phyloP scores from a whole-genome alignment of 2,888 invertebrate species.

The Caenorhabditis sp. region DNA sequence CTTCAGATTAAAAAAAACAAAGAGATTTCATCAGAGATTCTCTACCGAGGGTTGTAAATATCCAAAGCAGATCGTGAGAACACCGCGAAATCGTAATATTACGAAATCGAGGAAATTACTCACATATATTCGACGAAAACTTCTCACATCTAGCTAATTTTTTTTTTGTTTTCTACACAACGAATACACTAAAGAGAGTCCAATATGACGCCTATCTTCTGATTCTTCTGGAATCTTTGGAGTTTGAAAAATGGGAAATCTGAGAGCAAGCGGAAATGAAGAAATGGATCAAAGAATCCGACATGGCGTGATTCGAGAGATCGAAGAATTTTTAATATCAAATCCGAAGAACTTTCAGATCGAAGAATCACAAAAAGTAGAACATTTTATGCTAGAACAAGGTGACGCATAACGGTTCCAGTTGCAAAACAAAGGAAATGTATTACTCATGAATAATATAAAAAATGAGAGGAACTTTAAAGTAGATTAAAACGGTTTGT shows the following conservation, averaged over 20 bases:
- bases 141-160: constrained; percentile 4
- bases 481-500: constrained; percentile 22
- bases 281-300: constrained; percentile 4
- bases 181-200: neutral
- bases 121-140: constrained; percentile 6
- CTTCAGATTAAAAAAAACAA: neutral
- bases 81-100: constrained; percentile 1
- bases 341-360: constrained; percentile 4
- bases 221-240: neutral
- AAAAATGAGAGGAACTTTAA: neutral
- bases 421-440: neutral
- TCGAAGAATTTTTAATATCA: neutral
- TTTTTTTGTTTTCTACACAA: neutral
- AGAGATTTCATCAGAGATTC: constrained; percentile 31
- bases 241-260: neutral
- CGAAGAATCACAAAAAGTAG: neutral
- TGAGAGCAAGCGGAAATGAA: neutral
- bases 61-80: constrained; percentile 35
- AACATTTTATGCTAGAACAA: neutral
- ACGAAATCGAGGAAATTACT: constrained; percentile 17
- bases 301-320: constrained; percentile 5
- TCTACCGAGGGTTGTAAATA: neutral
- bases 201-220: neutral
- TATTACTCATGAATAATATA: constrained; percentile 10
- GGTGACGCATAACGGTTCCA: neutral